Conservation (phyloP, 2,113 vertebrate genomes). For the Ginglymostoma cirratum region DNA sequence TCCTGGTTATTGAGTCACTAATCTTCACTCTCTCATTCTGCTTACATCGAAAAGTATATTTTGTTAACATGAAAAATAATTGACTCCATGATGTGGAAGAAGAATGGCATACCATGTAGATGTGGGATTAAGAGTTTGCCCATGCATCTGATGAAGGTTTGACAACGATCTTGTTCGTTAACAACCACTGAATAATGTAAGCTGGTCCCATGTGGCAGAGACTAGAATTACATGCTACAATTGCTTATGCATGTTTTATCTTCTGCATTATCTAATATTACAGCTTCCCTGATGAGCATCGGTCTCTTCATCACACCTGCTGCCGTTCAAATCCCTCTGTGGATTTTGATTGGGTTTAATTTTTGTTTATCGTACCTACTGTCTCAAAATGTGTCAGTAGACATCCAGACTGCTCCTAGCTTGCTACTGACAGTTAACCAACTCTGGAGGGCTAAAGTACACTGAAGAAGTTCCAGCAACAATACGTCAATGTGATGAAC, state of each 20-base stretch:
- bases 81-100: neutral
- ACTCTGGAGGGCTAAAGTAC: neutral
- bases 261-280: slow-evolving; percentile 19
- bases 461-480: slow-evolving; percentile 17
- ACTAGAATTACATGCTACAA: neutral
- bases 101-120: neutral
- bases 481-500: slow-evolving; percentile 10
- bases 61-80: slow-evolving; percentile 1
- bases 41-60: neutral
- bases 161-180: neutral
- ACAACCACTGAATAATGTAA: neutral
- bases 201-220: neutral
- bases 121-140: neutral
- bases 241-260: neutral
- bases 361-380: neutral
- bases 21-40: neutral
- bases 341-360: slow-evolving; percentile 30
- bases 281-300: neutral
- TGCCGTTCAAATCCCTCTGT: neutral
- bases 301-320: neutral
- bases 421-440: neutral
- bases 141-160: neutral
- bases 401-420: neutral
- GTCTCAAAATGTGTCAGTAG: neutral
- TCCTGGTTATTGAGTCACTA: neutral